Evolutionary conservation across 2,797 vertebrate genomes (phyloP).

Genomic region (Erpetoichthys calabaricus): DNA sequence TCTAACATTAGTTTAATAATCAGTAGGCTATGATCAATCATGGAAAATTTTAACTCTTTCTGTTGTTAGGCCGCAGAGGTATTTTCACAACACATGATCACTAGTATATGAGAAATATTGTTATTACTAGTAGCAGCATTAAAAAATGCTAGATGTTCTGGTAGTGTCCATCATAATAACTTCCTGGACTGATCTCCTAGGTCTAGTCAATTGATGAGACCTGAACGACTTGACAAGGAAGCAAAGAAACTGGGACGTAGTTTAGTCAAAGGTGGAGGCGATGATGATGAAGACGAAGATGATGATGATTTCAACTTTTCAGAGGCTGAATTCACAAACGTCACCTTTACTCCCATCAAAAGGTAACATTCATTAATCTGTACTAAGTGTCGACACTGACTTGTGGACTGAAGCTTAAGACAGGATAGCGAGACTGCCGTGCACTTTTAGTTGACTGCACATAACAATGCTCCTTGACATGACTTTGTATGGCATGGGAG

Average conservation of each 20-base stretch:
- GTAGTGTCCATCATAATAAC: too few relatives aligned
- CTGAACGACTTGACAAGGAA: constrained; percentile 44
- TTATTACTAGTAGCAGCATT: too few relatives aligned
- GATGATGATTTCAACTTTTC: constrained; percentile 59
- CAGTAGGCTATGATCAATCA: too few relatives aligned
- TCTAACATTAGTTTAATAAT: too few relatives aligned
- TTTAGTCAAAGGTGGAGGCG: constrained; percentile 46
- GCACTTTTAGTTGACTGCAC: too few relatives aligned
- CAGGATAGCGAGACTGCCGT: too few relatives aligned
- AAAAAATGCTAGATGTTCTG: too few relatives aligned
- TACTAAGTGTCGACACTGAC: too few relatives aligned
- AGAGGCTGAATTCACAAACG: constrained; percentile 51
- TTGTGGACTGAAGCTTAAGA: too few relatives aligned
- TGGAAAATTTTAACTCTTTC: background rate
- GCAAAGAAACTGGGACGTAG: constrained; percentile 52
- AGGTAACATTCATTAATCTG: constrained; percentile 39
- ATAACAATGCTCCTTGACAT: too few relatives aligned
- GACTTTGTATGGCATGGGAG: too few relatives aligned
- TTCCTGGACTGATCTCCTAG: constrained; percentile 5
- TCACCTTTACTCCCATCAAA: constrained; percentile 68
- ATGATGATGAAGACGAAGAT: constrained; percentile 50
- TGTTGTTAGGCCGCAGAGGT: background rate
- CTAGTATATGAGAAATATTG: too few relatives aligned
- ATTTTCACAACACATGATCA: background rate
- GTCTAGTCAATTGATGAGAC: constrained; percentile 12